These are phyloP conservation scores for Pollachius pollachius DNA, from an alignment of 2,113 vertebrate species.

Conservation along the genomic window DNA sequence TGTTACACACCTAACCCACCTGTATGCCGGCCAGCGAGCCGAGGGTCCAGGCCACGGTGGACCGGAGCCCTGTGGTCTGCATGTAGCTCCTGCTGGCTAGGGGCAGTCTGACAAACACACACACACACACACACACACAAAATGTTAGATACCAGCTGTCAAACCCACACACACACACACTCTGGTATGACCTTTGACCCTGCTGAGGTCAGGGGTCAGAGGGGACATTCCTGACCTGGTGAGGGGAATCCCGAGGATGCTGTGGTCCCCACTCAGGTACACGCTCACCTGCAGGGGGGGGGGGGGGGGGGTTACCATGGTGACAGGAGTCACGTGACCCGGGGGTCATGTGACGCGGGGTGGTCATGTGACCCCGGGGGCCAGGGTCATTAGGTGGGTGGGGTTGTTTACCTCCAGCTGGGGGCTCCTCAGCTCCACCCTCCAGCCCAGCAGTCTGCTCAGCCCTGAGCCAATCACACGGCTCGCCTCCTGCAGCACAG, in stretches of 20 bases:
- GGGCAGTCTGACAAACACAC: constrained; percentile 72
- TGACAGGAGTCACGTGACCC: not conserved
- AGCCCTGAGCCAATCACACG: constrained; percentile 77
- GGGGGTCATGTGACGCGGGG: too few relatives aligned
- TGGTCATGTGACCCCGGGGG: too few relatives aligned
- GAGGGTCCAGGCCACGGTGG: constrained; percentile 91
- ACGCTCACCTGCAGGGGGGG: constrained; percentile 78
- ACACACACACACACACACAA: not conserved
- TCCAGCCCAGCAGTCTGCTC: constrained; percentile 82
- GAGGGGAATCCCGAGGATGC: constrained; percentile 84
- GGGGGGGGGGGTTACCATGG: not conserved
- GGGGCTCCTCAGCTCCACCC: constrained; percentile 79
- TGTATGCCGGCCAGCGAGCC: constrained; percentile 82
- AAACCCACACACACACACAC: not conserved
- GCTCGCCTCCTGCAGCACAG: constrained; percentile 76
- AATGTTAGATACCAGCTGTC: not conserved
- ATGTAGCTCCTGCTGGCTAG: constrained; percentile 85
- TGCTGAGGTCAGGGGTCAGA: not conserved
- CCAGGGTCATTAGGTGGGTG: not conserved
- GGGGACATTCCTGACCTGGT: constrained; percentile 74
- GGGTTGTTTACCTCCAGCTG: constrained; percentile 78
- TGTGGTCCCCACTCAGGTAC: constrained; percentile 82
- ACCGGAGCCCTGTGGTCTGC: constrained; percentile 81
- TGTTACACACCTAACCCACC: constrained; percentile 52
- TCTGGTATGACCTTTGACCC: not conserved